These are phyloP conservation scores for Lottia scabra DNA, from an alignment of 2,888 invertebrate genomes.

Conservation along the genomic window DNA sequence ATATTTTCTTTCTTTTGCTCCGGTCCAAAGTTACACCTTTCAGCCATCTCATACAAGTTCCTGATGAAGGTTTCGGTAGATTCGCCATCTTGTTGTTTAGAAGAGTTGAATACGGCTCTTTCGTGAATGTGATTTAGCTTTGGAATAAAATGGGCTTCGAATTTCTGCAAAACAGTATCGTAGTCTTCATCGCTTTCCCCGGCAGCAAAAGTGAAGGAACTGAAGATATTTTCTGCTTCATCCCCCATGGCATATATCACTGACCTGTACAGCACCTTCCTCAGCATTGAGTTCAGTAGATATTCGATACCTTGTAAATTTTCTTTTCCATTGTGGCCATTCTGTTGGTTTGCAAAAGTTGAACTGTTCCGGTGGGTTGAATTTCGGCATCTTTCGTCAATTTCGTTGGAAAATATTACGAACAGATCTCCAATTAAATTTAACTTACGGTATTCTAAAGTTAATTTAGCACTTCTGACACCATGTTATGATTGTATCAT, in stretches of 20 bases:
- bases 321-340: conserved; percentile 24
- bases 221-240: conserved; percentile 21
- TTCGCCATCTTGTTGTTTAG: conserved; percentile 16
- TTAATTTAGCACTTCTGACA: conserved; percentile 18
- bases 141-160: conserved; percentile 23
- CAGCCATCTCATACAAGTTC: conserved; percentile 23
- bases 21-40: conserved; percentile 21
- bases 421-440: neutral
- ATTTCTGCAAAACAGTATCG: conserved; percentile 21
- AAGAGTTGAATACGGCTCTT: conserved; percentile 14
- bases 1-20: conserved; percentile 20
- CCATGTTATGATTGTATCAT: conserved; percentile 17
- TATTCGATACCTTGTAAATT: conserved; percentile 17
- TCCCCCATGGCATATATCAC: conserved; percentile 22
- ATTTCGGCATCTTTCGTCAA: conserved; percentile 17
- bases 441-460: neutral
- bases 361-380: conserved; percentile 19
- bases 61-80: conserved; percentile 20
- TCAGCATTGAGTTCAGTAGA: conserved; percentile 18
- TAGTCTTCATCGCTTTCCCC: conserved; percentile 16
- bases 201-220: conserved; percentile 16
- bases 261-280: conserved; percentile 18
- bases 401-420: no score
- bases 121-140: conserved; percentile 27
- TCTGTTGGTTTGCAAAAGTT: conserved; percentile 18